Percentiles rank a stretch among this genome's conserved stretches.
Conservation (phyloP, 2,888 invertebrate species). For the Girardia tigrina region DNA sequence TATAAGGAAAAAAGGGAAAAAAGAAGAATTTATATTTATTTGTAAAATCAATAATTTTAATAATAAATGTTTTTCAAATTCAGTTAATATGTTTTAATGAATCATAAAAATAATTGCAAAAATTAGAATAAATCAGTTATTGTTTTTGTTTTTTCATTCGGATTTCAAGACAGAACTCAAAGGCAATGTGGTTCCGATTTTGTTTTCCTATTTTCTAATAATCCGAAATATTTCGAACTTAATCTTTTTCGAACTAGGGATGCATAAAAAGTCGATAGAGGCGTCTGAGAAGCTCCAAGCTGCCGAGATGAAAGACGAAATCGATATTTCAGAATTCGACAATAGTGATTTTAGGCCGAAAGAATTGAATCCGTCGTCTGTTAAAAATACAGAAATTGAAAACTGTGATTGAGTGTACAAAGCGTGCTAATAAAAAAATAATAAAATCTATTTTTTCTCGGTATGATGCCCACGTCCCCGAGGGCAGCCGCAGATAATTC, state of each 20-base stretch:
- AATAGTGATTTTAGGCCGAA: background rate
- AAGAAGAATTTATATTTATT: no score
- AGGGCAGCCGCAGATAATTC: constrained; percentile 11
- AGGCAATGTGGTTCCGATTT: background rate
- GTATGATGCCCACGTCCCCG: constrained; percentile 13
- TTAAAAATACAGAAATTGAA: background rate
- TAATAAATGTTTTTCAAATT: no score
- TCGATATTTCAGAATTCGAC: constrained; percentile 11
- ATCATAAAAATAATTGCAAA: no score
- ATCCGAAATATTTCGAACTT: background rate
- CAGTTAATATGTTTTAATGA: no score
- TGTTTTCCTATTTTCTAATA: background rate
- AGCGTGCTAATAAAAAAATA: constrained; percentile 3
- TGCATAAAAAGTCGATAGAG: constrained; percentile 95
- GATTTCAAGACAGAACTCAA: background rate
- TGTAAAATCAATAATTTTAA: no score
- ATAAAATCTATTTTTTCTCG: constrained; percentile 18
- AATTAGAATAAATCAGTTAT: background rate
- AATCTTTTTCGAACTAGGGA: no score
- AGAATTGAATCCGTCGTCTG: background rate
- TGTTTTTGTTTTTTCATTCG: background rate
- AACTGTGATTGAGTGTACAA: constrained; percentile 6
- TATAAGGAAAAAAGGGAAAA: no score
- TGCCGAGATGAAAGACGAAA: constrained; percentile 45
- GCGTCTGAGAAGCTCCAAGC: constrained; percentile 83